Evolutionary conservation across 1,140 invertebrate species (phyloP).

Genomic region (Mercenaria mercenaria): DNA sequence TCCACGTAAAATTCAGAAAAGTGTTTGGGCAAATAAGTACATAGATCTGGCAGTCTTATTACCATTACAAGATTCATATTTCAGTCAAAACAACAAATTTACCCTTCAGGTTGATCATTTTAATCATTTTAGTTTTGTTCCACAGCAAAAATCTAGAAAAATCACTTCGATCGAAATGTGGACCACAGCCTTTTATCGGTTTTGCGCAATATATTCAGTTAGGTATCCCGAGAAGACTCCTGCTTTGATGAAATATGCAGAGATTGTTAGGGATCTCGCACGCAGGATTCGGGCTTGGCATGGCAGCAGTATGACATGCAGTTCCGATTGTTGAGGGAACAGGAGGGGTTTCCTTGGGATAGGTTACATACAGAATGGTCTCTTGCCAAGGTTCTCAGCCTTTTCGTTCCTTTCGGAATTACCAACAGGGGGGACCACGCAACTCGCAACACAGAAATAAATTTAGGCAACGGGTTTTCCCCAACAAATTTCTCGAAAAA

Average conservation of each 20-base stretch:
- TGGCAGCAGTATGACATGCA: neutral
- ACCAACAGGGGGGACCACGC: neutral
- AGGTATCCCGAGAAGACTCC: too few species aligned
- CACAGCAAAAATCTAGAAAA: too few species aligned
- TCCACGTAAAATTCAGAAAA: too few species aligned
- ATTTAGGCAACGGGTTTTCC: too few species aligned
- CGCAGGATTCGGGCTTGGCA: neutral
- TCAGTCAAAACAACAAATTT: too few species aligned
- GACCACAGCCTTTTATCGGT: neutral
- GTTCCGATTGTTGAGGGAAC: neutral
- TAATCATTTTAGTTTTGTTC: neutral
- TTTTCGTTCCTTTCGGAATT: neutral
- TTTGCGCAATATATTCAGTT: neutral
- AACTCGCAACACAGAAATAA: too few species aligned
- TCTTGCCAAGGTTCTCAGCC: neutral
- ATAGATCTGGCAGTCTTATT: too few species aligned
- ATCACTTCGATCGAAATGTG: neutral
- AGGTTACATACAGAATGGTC: neutral
- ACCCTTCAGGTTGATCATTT: neutral
- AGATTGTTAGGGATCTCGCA: conserved; percentile 21
- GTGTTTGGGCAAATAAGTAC: too few species aligned
- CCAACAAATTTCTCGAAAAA: too few species aligned
- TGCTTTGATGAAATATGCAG: too few species aligned
- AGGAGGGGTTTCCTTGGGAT: neutral
- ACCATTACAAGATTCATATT: too few species aligned